phyloP scores from a whole-genome alignment of 2,797 vertebrate genomes.

The Taeniopygia guttata region DNA sequence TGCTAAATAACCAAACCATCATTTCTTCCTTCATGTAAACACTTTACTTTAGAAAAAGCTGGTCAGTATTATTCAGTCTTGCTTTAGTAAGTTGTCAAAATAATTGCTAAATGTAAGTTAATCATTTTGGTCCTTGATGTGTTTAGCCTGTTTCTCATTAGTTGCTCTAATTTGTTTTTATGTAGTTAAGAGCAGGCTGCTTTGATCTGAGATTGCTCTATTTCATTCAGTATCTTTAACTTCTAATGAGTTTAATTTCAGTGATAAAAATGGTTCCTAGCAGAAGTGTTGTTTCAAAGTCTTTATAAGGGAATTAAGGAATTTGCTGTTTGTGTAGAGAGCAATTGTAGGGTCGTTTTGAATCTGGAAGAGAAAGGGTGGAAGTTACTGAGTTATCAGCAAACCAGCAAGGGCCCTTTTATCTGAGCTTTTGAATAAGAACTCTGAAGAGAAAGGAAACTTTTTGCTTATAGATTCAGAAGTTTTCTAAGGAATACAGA shows the following conservation, averaged over 20 bases:
- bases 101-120: constrained; percentile 32
- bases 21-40: constrained; percentile 1
- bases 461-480: not conserved
- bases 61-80: not conserved
- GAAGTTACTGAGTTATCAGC: constrained; percentile 4
- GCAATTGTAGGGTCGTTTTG: not conserved
- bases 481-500: constrained; percentile 14
- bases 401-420: not conserved
- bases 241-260: constrained; percentile 19
- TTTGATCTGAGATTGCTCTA: constrained; percentile 47
- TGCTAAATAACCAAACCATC: not conserved
- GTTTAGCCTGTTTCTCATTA: constrained; percentile 24
- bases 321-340: constrained; percentile 6
- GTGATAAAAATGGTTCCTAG: constrained; percentile 2
- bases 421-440: not conserved
- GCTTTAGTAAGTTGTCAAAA: constrained; percentile 24
- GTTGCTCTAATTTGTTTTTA: constrained; percentile 45
- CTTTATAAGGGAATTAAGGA: constrained; percentile 33
- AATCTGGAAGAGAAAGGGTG: constrained; percentile 1
- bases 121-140: constrained; percentile 32
- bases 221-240: constrained; percentile 31
- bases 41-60: constrained; percentile 13
- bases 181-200: not conserved
- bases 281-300: constrained; percentile 11
- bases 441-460: constrained; percentile 17